These are phyloP conservation scores for Amphiura filiformis DNA, from an alignment of 35 echinoderm and acorn worm genomes.

Conservation along the genomic window DNA sequence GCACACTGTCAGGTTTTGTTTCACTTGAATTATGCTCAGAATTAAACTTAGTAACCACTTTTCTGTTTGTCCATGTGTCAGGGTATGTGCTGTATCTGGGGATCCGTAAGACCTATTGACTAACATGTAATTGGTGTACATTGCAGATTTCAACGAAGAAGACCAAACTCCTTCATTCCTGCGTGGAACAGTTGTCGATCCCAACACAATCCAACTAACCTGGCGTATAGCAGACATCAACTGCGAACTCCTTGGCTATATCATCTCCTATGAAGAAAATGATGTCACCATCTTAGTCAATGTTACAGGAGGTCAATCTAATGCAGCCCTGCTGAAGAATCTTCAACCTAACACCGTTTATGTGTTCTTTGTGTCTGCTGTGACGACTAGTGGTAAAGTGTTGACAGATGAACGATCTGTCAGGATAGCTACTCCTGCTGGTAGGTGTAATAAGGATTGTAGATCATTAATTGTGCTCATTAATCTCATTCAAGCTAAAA, in stretches of 20 bases:
- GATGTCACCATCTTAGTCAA: not conserved
- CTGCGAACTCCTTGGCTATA: constrained; percentile 83
- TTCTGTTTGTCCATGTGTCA: too few species aligned
- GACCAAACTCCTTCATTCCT: constrained; percentile 60
- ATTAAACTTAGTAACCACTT: too few species aligned
- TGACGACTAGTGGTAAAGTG: constrained; percentile 42
- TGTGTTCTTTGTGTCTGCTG: constrained; percentile 67
- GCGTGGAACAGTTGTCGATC: constrained; percentile 51
- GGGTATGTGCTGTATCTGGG: too few species aligned
- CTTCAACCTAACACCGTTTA: constrained; percentile 51
- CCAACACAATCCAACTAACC: constrained; percentile 42
- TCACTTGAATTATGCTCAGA: too few species aligned
- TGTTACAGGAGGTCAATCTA: constrained; percentile 69
- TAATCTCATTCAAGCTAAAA: not conserved
- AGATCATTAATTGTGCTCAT: not conserved
- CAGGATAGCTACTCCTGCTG: constrained; percentile 44
- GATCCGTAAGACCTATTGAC: too few species aligned
- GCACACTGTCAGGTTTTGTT: too few species aligned
- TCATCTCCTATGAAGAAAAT: constrained; percentile 25
- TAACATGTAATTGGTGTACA: too few species aligned
- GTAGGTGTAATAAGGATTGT: constrained; percentile 60
- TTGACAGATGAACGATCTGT: constrained; percentile 17
- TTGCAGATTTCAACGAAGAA: constrained; percentile 18
- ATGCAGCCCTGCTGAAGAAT: constrained; percentile 44
- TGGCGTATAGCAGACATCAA: constrained; percentile 48